Conservation (phyloP, 35 echinoderm and acorn worm genomes). For the Heliocidaris erythrogramma region DNA sequence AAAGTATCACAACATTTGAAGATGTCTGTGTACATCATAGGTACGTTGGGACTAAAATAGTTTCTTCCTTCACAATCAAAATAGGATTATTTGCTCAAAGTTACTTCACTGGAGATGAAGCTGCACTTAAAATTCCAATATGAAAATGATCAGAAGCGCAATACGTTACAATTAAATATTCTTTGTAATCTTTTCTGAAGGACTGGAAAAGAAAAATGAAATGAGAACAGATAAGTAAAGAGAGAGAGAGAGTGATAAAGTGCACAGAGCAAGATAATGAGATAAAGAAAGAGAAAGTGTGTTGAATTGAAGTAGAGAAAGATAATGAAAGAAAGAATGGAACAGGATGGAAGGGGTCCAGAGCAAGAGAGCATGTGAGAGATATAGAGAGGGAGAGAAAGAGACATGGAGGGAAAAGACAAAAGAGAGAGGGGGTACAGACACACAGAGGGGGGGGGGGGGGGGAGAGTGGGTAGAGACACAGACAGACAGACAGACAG, state of each 20-base stretch:
- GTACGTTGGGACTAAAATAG: not conserved
- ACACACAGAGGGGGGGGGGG: too few relatives aligned
- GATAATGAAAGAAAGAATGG: not conserved
- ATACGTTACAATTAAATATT: not conserved
- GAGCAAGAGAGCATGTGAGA: not conserved
- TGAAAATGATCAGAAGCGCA: not conserved
- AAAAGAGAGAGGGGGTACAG: not conserved
- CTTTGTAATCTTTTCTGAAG: not conserved
- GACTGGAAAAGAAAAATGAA: not conserved
- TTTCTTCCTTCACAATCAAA: not conserved
- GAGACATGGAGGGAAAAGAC: not conserved
- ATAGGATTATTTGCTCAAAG: not conserved
- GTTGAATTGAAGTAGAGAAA: not conserved
- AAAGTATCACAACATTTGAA: not conserved
- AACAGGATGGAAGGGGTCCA: not conserved
- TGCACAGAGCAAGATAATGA: too few relatives aligned
- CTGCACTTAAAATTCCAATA: not conserved
- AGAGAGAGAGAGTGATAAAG: too few relatives aligned
- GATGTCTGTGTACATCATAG: not conserved
- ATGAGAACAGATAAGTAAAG: not conserved
- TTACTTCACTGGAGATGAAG: not conserved
- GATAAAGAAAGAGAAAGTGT: not conserved
- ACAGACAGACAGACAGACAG: too few relatives aligned
- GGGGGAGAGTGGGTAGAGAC: too few relatives aligned
- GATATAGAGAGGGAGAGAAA: not conserved